Evolutionary conservation across 1,140 invertebrate species (phyloP).

Genomic region (Galleria mellonella): DNA sequence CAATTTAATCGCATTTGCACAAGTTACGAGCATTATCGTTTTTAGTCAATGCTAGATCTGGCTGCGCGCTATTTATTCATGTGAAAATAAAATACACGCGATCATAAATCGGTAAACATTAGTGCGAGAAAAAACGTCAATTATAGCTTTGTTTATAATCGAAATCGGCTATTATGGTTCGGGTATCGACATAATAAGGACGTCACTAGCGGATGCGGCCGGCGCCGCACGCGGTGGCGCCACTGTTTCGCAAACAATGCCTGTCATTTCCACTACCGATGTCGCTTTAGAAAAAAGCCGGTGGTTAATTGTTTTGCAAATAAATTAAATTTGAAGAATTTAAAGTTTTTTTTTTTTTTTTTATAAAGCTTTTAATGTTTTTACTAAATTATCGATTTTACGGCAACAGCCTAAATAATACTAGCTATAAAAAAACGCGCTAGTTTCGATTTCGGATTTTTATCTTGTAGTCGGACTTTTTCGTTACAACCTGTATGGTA

Average conservation of each 20-base stretch:
- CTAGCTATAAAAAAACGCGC: no score
- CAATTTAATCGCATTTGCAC: slow-evolving; percentile 1
- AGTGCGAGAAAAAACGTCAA: slow-evolving; percentile 12
- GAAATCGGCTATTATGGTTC: slow-evolving; percentile 30
- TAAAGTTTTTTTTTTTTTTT: no score
- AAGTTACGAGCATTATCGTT: slow-evolving; percentile 4
- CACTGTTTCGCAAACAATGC: slow-evolving; percentile 57
- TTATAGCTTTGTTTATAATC: slow-evolving; percentile 18
- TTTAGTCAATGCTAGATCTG: background rate
- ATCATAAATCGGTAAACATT: background rate
- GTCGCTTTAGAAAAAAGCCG: slow-evolving; percentile 43
- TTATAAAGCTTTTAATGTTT: no score
- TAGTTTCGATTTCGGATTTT: no score
- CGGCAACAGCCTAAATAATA: no score
- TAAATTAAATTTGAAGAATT: no score
- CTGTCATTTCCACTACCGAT: slow-evolving; percentile 31
- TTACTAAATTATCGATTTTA: no score
- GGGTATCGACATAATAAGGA: slow-evolving; percentile 20
- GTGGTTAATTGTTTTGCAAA: slow-evolving; percentile 64
- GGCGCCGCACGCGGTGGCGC: slow-evolving; percentile 44
- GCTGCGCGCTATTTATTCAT: background rate
- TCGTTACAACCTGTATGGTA: no score
- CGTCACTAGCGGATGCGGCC: slow-evolving; percentile 59
- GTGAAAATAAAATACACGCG: background rate
- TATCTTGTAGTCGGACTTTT: no score